Conservation (phyloP, 2,888 invertebrate genomes). For the Rapana venosa region DNA sequence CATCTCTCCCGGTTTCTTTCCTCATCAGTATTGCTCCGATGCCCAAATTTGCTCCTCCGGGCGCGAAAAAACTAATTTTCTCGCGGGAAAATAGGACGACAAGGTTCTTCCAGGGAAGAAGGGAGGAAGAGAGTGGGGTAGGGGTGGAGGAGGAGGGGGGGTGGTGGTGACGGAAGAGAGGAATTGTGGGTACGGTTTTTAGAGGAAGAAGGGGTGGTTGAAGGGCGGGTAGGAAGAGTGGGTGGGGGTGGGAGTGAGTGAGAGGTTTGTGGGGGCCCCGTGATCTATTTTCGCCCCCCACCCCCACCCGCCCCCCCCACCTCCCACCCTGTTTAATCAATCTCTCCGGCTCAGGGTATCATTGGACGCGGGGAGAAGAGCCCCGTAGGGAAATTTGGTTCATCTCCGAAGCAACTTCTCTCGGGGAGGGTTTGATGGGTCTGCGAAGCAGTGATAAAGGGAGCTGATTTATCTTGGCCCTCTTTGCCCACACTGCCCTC, state of each 20-base stretch:
- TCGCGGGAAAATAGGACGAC: neutral
- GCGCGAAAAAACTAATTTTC: neutral
- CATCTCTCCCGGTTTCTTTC: too few relatives aligned
- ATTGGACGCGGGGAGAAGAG: neutral
- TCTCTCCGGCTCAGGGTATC: neutral
- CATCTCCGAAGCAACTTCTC: slow-evolving; percentile 9
- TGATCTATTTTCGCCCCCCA: slow-evolving; percentile 5
- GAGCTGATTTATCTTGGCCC: neutral
- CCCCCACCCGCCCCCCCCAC: too few relatives aligned
- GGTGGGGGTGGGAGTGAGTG: neutral
- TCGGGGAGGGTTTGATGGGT: neutral
- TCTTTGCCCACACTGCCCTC: neutral
- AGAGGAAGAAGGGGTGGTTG: neutral
- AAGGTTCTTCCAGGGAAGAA: neutral
- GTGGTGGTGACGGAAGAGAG: neutral
- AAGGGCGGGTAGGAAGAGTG: neutral
- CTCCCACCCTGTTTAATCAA: slow-evolving; percentile 28
- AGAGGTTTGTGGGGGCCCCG: neutral
- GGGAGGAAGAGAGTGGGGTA: neutral
- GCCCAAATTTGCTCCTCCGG: neutral
- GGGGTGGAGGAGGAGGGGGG: neutral
- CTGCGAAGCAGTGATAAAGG: neutral
- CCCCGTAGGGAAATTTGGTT: slow-evolving; percentile 9
- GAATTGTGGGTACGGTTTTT: too few relatives aligned
- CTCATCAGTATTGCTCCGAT: neutral